Evolutionary conservation across 1,140 invertebrate genomes (phyloP), one percentile per base, ranked within the genome.

Genomic region (Leptestheria dahalacensis): DNA sequence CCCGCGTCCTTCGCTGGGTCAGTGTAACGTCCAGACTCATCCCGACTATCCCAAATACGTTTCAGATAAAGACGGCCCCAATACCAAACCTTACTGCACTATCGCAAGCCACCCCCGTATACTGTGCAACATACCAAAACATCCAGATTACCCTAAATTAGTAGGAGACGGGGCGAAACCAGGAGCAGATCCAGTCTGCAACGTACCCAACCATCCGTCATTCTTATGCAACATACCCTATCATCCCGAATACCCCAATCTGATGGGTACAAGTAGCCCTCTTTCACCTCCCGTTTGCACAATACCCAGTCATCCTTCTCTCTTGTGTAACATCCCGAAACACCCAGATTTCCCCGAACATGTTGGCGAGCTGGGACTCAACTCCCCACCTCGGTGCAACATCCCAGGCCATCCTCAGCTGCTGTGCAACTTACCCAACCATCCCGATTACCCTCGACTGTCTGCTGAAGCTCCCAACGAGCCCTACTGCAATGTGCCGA

Each of bases 291-390:
- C 61, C 11, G 50, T 57, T 0, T 62, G 61, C 18, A 59, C 47
- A 3, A 33, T 62, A 1, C 47, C 61, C 6, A 50, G 18, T 10
- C 61, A 62, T 24, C 61, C 61, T 0, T 18, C 41, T 18, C 47
- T 62, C n/a, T 48, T 57, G 3, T 62, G 61, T 55, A 62, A 62
- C 46, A 57, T 60, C n/a, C 58, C 58, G 23, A 60, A 60, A 51
- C 58, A 60, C 33, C 61, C 61, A 24, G 48, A 62, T 18, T 62
- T 57, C 20, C 61, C 61, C 1, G 54, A 57, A 2, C 56, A 62
- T 28, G 58, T 52, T 2, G 61, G 54, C 10, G 55, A 58, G 33
- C 26, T 62, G 2, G 54, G 56, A 4, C 46, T 54, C 6, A 57
- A 57, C 25, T 55, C 53, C 11, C 54, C 61, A 4, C 61, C 61